phyloP scores from a whole-genome alignment of 2,113 vertebrate genomes.

The Grammatotria lemairii region DNA sequence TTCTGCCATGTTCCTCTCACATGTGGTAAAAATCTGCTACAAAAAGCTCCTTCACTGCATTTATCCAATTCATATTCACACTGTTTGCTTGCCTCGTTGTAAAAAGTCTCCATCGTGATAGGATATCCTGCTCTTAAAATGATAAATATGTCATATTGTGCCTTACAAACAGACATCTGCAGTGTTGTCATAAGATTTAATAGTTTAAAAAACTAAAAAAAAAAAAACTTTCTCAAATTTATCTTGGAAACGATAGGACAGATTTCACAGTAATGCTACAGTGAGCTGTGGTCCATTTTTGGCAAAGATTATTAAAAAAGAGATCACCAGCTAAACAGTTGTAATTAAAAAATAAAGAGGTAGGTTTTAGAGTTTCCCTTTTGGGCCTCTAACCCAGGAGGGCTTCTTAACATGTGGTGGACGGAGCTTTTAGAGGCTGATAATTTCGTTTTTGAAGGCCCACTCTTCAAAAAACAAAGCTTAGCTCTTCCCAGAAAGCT shows the following conservation, averaged over 20 bases:
- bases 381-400: not conserved
- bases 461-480: not conserved
- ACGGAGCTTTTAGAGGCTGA: not conserved
- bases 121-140: not conserved
- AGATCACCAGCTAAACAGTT: not conserved
- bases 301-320: not conserved
- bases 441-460: not conserved
- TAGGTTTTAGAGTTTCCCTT: not conserved
- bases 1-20: not conserved
- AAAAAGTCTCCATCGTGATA: not conserved
- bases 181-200: not conserved
- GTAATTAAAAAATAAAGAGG: not conserved
- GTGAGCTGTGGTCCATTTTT: not conserved
- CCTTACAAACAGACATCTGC: not conserved
- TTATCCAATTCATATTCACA: not conserved
- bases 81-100: not conserved
- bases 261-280: not conserved
- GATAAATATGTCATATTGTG: not conserved
- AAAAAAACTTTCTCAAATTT: not conserved
- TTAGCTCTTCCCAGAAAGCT: not conserved
- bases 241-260: not conserved
- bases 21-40: not conserved
- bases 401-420: not conserved
- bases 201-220: not conserved
- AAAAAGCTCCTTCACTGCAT: not conserved